Evolutionary conservation across 2,797 vertebrate species (phyloP).

Genomic region (Lacerta agilis): DNA sequence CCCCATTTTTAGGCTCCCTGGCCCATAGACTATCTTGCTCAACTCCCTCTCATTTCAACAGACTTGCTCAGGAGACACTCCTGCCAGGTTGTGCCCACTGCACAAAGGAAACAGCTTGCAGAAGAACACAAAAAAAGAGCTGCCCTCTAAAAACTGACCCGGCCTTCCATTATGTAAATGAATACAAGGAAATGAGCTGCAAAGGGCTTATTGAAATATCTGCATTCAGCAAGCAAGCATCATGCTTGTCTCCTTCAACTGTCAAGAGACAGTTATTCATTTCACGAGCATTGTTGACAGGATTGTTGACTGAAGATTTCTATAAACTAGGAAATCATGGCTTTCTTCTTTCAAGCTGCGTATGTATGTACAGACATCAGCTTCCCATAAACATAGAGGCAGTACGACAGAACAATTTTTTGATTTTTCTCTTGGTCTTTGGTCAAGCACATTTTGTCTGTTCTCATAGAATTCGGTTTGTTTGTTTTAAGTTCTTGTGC

Average conservation of each 20-base stretch:
- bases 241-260: constrained; percentile 5
- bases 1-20: too few species aligned
- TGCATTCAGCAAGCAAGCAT: constrained; percentile 4
- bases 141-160: not conserved
- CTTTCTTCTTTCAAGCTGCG: not conserved
- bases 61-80: not conserved
- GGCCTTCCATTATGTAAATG: constrained; percentile 17
- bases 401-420: not conserved
- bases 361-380: not conserved
- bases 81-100: not conserved
- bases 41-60: not conserved
- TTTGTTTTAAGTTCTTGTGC: not conserved
- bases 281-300: not conserved
- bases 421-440: not conserved
- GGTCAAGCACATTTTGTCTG: not conserved
- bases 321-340: not conserved
- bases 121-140: constrained; percentile 11
- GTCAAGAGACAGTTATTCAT: not conserved
- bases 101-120: not conserved
- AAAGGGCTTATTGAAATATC: constrained; percentile 15
- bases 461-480: not conserved
- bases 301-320: not conserved
- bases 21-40: not conserved
- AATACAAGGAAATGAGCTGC: constrained; percentile 28
- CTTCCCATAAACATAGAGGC: not conserved